Evolutionary conservation across 2,113 vertebrate species (phyloP), one percentile per base, ranked within the genome.

Genomic region (Seriola aureovittata): DNA sequence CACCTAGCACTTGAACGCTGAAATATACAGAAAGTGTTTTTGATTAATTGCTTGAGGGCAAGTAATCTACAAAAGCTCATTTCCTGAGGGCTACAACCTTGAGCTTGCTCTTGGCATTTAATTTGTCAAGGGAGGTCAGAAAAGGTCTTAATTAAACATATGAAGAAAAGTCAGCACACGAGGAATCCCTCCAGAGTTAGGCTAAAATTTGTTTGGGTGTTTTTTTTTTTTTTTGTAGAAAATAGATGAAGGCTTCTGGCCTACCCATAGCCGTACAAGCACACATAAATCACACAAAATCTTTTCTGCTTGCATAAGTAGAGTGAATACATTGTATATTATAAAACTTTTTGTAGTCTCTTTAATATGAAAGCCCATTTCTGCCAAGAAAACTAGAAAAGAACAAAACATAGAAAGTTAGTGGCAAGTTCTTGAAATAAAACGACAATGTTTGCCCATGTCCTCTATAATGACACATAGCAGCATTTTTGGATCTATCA

Each of bases 1-100:
- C 90, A 93, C 93, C 85, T 96, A 95, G 89, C 83, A 70, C 13
- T 60, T 36, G 0, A 58, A 76, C 57, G 4, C 19, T 36, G 8
- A 78, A 59, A 67, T 6, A 40, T 29, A 34, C 17, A 42, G 10
- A 19, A 21, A 36, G 4, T 77, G n/a, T 87, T 81, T 52, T 68
- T 50, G 25, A 83, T 9, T 63, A 85, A 57, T 50, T 75, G 78
- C 55, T 74, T 75, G 16, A 85, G 71, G 85, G 81, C 44, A 67
- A 71, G 70, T 42, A 17, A 55, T 57, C 52, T 40, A 36, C 17
- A 17, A 66, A 86, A 38, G 72, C 67, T 40, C 5, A 12, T 64
- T 71, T 84, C 57, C 50, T 17, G n/a, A 78, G 60, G 69, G 57
- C 67, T 67, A 76, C 79, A 75, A 79, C 71, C 54, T 73, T 76